Percentiles rank a stretch among this genome's conserved stretches.
Evolutionary conservation across 2,888 invertebrate species (phyloP).

Genomic region (Synergus japonicus): DNA sequence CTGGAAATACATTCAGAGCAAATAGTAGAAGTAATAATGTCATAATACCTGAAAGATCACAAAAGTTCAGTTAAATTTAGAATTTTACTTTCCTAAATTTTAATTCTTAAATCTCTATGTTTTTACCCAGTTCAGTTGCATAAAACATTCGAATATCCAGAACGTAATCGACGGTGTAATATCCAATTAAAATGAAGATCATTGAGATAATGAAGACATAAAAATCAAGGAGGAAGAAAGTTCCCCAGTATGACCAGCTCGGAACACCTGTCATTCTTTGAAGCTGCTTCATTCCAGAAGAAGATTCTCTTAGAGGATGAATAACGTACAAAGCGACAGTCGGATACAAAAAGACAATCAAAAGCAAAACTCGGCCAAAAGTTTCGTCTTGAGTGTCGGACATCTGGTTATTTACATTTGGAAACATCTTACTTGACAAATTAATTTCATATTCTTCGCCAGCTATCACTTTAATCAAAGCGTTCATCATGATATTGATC

Average conservation of each 20-base stretch:
- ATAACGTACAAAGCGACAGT: slow-evolving; percentile 78
- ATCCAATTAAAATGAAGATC: slow-evolving; percentile 60
- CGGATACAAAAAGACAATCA: slow-evolving; percentile 62
- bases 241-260: slow-evolving; percentile 82
- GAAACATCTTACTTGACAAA: slow-evolving; percentile 65
- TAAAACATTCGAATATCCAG: slow-evolving; percentile 65
- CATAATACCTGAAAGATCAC: slow-evolving; percentile 74
- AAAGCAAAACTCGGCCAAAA: slow-evolving; percentile 58
- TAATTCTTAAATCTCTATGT: neutral
- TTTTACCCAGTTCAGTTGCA: slow-evolving; percentile 77
- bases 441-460: slow-evolving; percentile 65
- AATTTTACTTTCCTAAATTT: neutral
- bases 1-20: slow-evolving; percentile 81
- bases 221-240: slow-evolving; percentile 81
- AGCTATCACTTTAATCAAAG: slow-evolving; percentile 68
- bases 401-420: slow-evolving; percentile 49
- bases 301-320: slow-evolving; percentile 83
- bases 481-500: slow-evolving; percentile 78
- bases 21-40: slow-evolving; percentile 85
- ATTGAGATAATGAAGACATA: slow-evolving; percentile 70
- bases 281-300: slow-evolving; percentile 82
- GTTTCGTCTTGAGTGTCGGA: slow-evolving; percentile 52
- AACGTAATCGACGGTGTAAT: slow-evolving; percentile 63
- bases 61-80: neutral
- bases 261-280: slow-evolving; percentile 84